phyloP scores from a whole-genome alignment of 1,140 invertebrate species.

The Babylonia areolata region DNA sequence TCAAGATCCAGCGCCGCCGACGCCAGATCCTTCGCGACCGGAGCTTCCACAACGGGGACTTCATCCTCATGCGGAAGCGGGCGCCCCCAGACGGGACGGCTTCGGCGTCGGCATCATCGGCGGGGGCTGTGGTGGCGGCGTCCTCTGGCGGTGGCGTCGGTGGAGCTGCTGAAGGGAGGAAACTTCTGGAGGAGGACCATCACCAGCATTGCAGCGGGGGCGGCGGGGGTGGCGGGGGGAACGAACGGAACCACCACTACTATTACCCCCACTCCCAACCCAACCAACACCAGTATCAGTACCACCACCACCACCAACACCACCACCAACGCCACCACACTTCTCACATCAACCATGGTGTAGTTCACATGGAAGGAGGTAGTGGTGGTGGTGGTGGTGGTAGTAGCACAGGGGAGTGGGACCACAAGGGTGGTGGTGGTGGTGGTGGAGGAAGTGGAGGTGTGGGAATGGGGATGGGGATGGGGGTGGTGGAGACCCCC shows the following conservation, averaged over 20 bases:
- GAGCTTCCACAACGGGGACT: conserved; percentile 31
- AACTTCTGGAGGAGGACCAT: not conserved
- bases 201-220: not conserved
- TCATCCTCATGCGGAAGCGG: conserved; percentile 27
- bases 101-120: not conserved
- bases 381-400: not conserved
- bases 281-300: not conserved
- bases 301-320: not conserved
- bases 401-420: no score
- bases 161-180: not conserved
- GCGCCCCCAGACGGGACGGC: conserved; percentile 17
- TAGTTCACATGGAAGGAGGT: not conserved
- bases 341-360: not conserved
- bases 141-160: no score
- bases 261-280: not conserved
- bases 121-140: no score
- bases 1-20: conserved; percentile 11
- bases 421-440: not conserved
- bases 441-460: not conserved
- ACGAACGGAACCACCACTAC: not conserved
- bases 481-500: not conserved
- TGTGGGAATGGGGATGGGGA: no score
- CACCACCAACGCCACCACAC: conserved; percentile 2
- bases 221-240: not conserved
- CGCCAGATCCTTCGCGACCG: conserved; percentile 4